Evolutionary conservation across 2,113 vertebrate genomes (phyloP).

Genomic region (Sceloporus undulatus): DNA sequence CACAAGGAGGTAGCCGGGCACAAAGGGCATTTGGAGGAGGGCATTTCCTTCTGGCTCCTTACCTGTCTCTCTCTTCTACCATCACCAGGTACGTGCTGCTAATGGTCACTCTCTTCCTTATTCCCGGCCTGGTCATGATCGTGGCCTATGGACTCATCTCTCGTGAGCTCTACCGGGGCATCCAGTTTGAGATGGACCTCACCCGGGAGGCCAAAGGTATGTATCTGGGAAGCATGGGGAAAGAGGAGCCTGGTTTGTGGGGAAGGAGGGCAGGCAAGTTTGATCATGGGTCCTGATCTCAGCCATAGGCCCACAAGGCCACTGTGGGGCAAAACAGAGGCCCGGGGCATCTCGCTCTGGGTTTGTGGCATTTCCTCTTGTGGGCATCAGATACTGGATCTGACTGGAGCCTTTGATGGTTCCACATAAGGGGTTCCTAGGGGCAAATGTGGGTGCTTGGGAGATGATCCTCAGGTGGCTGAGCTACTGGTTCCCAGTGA

Average conservation of each 20-base stretch:
- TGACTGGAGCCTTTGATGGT: too few relatives aligned
- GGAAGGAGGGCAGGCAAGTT: too few relatives aligned
- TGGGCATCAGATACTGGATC: too few relatives aligned
- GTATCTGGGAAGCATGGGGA: background rate
- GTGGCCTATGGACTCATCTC: constrained; percentile 83
- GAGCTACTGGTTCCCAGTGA: too few relatives aligned
- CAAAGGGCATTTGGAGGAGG: background rate
- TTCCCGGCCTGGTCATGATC: constrained; percentile 79
- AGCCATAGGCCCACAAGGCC: too few relatives aligned
- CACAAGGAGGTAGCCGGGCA: background rate
- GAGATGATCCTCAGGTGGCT: too few relatives aligned
- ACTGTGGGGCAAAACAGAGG: too few relatives aligned
- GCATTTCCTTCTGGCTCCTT: background rate
- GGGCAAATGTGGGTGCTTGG: too few relatives aligned
- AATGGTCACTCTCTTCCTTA: constrained; percentile 79
- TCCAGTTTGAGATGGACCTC: constrained; percentile 76
- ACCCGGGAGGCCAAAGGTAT: constrained; percentile 64
- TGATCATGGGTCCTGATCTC: too few relatives aligned
- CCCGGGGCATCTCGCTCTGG: too few relatives aligned
- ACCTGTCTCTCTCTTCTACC: background rate
- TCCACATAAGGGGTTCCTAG: too few relatives aligned
- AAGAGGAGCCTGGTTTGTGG: background rate
- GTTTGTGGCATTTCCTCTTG: too few relatives aligned
- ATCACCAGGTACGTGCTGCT: constrained; percentile 78
- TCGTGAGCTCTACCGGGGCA: constrained; percentile 80